Base-by-base conservation (phyloP, 2,888 invertebrate species). In the Apocheima hispidaria region DNA sequence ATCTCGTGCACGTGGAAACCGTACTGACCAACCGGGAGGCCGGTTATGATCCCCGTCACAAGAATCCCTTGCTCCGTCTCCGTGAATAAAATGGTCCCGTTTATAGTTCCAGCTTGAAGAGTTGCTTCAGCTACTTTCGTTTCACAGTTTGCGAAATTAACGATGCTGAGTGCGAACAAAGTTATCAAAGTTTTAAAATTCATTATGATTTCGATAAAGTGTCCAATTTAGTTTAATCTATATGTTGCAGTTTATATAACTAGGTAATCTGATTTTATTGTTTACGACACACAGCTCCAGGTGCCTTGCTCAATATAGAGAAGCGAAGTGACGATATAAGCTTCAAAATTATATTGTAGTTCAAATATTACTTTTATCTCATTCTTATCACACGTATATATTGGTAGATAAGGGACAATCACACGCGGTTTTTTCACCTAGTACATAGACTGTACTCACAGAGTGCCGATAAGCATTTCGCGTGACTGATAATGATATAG, bases 1-100 rank as follows among this genome's bases (percentile, higher is more conserved):
- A 94, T 86, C 70, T 94, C 93, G 74, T 95, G 95, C 9, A 95
- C 84, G 66, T 95, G 95, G 77, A 95, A 94, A n/a, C 95, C 95
- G 68, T 95, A 90, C 3, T 84, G 81, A 7, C 94, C 94, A 6
- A 85, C 84, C 0, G 77, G 77, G 16, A 95, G 85, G 2, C 95
- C 95, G 0, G 71, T 74, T 40, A 95, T 81, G 5, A 55, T 76
- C n/a, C 95, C 95, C 6, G 77, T 81, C 1, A 95, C 86, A 0
- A 57, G 82, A 0, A 95, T 82, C 0, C 93, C 94, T 0, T 81
- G 78, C 1, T 84, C 82, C 0, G 83, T 80, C 70, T 95, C 94
- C 1, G 83, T 85, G 66, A 95, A 93, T 14, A 60, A 35, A 43
- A 91, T 70, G 30, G 60, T 79, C 1, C 91, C 91, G 3, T 61